Base-by-base conservation (phyloP, 2,888 invertebrate genomes). In the Conops quadrifasciatus region DNA sequence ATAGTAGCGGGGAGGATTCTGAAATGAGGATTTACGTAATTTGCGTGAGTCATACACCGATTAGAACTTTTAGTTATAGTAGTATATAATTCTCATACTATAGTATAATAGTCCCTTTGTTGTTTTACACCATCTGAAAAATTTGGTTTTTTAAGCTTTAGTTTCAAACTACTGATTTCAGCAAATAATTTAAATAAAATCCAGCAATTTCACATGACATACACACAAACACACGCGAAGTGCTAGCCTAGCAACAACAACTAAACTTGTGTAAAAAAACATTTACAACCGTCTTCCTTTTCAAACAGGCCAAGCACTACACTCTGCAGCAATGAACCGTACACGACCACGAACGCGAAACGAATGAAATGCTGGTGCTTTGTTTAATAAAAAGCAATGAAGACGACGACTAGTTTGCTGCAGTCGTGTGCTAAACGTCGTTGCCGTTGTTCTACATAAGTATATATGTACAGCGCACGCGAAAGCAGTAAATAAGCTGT, bases 321-420 rank as follows among this genome's bases (percentile, higher is more conserved):
- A 71, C 73, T 36, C 9, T 16, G 15, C 28, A 71, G 70, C 59
- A 70, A 76, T 78, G 81, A 81, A 84, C 85, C 83, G 81, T 77
- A 80, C 83, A 72, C 82, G 79, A 82, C 81, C 80, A 77, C 78
- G 76, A 81, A 80, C 80, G 76, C 79, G 78, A 78, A 81, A 78
- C 82, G 84, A 85, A 84, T 85, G 84, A 85, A 83, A 79, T 80
- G 80, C 77, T 78, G 78, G 80, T 63, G 65, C 70, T 74, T 75
- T 74, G 69, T 65, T 73, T 74, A 72, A 73, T 73, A 72, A 73
- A 74, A 72, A 74, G 75, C 73, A 71, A 72, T 65, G 66, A 73
- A 71, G 71, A 53, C 64, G 64, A 47, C 63, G 47, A 30, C 64
- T 16, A 28, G 49, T 43, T 72, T 64, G 58, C 68, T 69, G 69